A percentile compares a stretch with the other conserved stretches of the same genome.
These are phyloP conservation scores for Itoplectis maculator DNA, from an alignment of 2,888 invertebrate species.

Conservation along the genomic window DNA sequence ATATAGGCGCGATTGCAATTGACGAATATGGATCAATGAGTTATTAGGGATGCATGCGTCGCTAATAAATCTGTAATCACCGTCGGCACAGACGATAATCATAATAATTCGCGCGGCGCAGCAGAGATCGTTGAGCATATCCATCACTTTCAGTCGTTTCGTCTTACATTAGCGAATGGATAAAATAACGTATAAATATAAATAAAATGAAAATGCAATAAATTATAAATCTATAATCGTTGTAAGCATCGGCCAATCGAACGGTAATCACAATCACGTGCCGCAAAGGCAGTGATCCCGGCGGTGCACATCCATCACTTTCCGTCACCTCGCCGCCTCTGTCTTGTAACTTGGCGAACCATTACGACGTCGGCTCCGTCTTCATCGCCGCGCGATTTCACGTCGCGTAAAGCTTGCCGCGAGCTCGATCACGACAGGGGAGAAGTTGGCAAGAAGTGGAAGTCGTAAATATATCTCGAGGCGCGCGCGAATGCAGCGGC, in stretches of 20 bases:
- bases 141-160: too few species aligned
- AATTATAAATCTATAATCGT: neutral
- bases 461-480: slow-evolving; percentile 52
- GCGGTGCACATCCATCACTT: neutral
- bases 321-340: neutral
- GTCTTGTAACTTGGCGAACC: slow-evolving; percentile 30
- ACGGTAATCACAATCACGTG: neutral
- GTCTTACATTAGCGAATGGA: too few species aligned
- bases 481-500: slow-evolving; percentile 18
- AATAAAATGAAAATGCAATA: neutral
- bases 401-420: neutral
- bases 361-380: slow-evolving; percentile 8
- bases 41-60: neutral
- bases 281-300: neutral
- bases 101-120: too few species aligned
- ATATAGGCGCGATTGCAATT: neutral
- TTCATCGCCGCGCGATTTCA: slow-evolving; percentile 25
- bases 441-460: slow-evolving; percentile 54
- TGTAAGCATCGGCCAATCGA: neutral
- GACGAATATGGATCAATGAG: slow-evolving; percentile 6
- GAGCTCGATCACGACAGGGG: neutral
- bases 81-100: too few species aligned
- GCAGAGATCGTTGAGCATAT: too few species aligned
- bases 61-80: too few species aligned
- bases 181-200: neutral